Percentiles rank a stretch among this genome's conserved stretches.
These are phyloP conservation scores for Spodoptera litura DNA, from an alignment of 1,140 invertebrate genomes.

Conservation along the genomic window DNA sequence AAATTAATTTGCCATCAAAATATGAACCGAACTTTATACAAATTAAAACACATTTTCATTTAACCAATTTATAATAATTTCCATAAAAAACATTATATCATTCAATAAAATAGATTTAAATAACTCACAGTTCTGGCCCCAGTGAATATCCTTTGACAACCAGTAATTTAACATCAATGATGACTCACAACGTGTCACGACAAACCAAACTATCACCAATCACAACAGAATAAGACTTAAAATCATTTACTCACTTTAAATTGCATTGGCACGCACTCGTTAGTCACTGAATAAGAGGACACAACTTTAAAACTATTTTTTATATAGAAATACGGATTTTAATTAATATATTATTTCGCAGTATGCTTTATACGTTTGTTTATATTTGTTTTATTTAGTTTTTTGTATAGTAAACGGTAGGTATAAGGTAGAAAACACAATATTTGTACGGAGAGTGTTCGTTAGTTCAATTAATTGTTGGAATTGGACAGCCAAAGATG, in stretches of 20 bases:
- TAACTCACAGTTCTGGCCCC: conserved; percentile 23
- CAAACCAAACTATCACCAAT: conserved; percentile 5
- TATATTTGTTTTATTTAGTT: neutral
- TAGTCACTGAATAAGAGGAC: conserved; percentile 7
- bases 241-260: neutral
- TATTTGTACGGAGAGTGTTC: conserved; percentile 3
- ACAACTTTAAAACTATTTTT: neutral
- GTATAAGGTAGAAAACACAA: neutral
- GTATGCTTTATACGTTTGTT: neutral
- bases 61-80: too few relatives aligned
- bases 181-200: conserved; percentile 2
- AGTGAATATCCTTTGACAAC: conserved; percentile 23
- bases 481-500: conserved; percentile 29
- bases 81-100: neutral
- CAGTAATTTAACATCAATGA: conserved; percentile 35
- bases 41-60: too few relatives aligned
- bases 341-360: neutral
- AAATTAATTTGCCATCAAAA: too few relatives aligned
- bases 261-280: conserved; percentile 16
- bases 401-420: neutral
- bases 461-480: conserved; percentile 7
- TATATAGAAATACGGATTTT: neutral
- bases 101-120: conserved; percentile 9
- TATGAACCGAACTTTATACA: too few relatives aligned
- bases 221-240: neutral